A percentile compares a stretch with the other conserved stretches of the same genome.
Evolutionary conservation across 2,797 vertebrate species (phyloP).

Genomic region (Chiroxiphia lanceolata): DNA sequence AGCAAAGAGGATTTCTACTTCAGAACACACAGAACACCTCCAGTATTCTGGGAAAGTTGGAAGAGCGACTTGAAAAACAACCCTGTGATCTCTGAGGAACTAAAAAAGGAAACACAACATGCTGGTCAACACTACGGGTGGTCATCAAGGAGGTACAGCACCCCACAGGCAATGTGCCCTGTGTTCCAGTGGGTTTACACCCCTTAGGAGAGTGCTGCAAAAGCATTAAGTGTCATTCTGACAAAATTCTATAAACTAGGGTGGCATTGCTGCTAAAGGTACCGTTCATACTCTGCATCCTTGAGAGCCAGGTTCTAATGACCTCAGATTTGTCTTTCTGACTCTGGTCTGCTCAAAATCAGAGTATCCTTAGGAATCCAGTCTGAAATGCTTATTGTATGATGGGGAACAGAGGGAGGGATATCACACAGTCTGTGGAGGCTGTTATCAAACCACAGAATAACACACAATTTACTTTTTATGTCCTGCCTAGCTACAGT

Average conservation of each 20-base stretch:
- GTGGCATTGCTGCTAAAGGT: not conserved
- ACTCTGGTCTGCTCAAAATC: not conserved
- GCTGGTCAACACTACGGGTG: fast-evolving
- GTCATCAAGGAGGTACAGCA: not conserved
- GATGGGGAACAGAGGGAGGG: not conserved
- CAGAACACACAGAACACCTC: fast-evolving
- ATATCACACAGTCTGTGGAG: not conserved
- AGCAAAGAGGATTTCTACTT: not conserved
- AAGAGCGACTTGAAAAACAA: not conserved
- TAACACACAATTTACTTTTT: not conserved
- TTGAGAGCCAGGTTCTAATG: not conserved
- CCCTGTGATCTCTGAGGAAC: not conserved
- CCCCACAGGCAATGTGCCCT: not conserved
- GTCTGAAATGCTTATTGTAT: not conserved
- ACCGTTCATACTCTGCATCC: not conserved
- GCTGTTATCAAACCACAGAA: not conserved
- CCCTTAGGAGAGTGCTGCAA: not conserved
- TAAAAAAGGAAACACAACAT: not conserved
- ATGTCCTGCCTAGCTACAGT: not conserved
- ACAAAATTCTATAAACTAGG: not conserved
- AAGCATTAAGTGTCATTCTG: not conserved
- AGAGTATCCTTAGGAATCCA: not conserved
- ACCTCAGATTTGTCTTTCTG: not conserved
- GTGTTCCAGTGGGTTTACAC: not conserved
- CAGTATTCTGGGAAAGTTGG: not conserved